Conservation (phyloP, 1,140 invertebrate species). For the Drosophila biarmipes region DNA sequence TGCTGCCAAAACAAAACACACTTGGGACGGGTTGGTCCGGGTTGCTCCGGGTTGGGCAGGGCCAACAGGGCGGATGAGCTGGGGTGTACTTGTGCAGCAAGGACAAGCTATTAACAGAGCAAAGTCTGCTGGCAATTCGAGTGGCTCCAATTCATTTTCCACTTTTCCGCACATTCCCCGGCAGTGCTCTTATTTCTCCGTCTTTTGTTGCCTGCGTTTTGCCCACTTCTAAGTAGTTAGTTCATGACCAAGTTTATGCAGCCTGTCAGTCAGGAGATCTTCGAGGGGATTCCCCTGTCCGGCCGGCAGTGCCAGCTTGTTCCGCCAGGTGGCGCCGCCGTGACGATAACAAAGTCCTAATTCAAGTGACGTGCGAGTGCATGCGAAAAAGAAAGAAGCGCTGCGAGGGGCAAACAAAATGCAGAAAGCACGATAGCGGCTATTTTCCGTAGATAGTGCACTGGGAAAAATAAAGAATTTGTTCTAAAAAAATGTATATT, state of each 20-base stretch:
- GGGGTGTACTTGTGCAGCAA: slow-evolving; percentile 50
- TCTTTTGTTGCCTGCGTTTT: neutral
- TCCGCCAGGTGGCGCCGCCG: slow-evolving; percentile 68
- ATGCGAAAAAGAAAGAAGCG: slow-evolving; percentile 41
- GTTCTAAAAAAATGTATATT: too few relatives aligned
- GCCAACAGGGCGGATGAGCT: slow-evolving; percentile 20
- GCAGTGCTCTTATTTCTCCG: slow-evolving; percentile 12
- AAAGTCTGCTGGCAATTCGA: slow-evolving; percentile 73
- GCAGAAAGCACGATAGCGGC: slow-evolving; percentile 2
- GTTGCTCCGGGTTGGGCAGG: too few relatives aligned
- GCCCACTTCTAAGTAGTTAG: slow-evolving; percentile 19
- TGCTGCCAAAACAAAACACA: slow-evolving; percentile 80
- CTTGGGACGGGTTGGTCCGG: slow-evolving; percentile 15
- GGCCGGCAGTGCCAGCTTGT: slow-evolving; percentile 50
- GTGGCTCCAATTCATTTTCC: slow-evolving; percentile 58
- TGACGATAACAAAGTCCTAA: slow-evolving; percentile 67
- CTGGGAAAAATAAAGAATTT: neutral
- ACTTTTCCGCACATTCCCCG: slow-evolving; percentile 39
- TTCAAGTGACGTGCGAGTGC: slow-evolving; percentile 61
- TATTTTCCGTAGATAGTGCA: slow-evolving; percentile 16
- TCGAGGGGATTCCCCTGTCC: slow-evolving; percentile 7
- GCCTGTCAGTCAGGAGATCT: slow-evolving; percentile 27
- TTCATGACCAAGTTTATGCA: slow-evolving; percentile 65
- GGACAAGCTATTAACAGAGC: slow-evolving; percentile 74
- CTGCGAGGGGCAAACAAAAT: slow-evolving; percentile 12